These are phyloP conservation scores for Diorhabda carinulata DNA, from an alignment of 1,140 invertebrate genomes.

Conservation along the genomic window DNA sequence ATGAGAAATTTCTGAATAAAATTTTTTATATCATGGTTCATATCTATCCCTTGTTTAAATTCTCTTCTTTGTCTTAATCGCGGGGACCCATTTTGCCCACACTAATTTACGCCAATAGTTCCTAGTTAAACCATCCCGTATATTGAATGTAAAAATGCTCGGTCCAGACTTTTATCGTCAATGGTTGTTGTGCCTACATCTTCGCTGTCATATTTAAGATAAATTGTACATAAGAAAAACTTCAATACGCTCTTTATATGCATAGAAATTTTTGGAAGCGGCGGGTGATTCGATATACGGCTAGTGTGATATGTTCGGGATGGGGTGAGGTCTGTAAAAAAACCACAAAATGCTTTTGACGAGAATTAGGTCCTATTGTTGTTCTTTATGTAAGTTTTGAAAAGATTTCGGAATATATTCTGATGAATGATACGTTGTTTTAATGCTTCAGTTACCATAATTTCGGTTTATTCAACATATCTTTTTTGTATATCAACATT, in stretches of 20 bases:
- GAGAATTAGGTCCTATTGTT: background rate
- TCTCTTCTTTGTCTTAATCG: too few relatives aligned
- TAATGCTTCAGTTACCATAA: too few relatives aligned
- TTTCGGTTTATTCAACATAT: too few relatives aligned
- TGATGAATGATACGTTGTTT: too few relatives aligned
- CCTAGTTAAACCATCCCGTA: too few relatives aligned
- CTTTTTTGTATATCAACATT: too few relatives aligned
- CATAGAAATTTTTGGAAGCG: background rate
- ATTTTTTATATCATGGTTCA: too few relatives aligned
- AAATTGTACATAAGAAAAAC: conserved; percentile 20
- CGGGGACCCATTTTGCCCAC: too few relatives aligned
- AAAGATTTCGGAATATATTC: too few relatives aligned
- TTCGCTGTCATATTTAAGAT: conserved; percentile 21
- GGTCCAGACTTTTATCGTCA: conserved; percentile 8
- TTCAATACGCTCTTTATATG: conserved; percentile 10
- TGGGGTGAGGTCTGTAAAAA: background rate
- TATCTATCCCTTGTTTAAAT: too few relatives aligned
- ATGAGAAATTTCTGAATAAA: too few relatives aligned
- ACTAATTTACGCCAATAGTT: too few relatives aligned
- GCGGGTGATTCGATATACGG: background rate
- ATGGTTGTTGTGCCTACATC: conserved; percentile 13
- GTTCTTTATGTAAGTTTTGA: background rate
- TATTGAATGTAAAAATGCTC: background rate
- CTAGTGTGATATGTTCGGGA: background rate
- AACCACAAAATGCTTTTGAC: background rate